phyloP scores from a whole-genome alignment of 2,888 invertebrate species.

The Cheilosia vulpina region DNA sequence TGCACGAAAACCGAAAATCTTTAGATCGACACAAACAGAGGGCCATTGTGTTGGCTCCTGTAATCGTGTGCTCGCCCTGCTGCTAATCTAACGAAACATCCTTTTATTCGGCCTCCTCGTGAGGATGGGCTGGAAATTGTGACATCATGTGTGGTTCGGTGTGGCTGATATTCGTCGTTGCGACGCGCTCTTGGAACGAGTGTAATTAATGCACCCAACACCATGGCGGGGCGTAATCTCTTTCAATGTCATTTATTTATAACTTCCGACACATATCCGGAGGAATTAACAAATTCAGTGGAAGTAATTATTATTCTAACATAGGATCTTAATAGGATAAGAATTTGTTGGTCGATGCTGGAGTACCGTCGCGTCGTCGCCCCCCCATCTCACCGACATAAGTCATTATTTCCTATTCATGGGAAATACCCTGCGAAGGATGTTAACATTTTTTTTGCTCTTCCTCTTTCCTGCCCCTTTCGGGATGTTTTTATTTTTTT shows the following conservation, averaged over 20 bases:
- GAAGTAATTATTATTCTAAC: conserved; percentile 73
- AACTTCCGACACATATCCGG: conserved; percentile 74
- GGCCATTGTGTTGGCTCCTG: conserved; percentile 11
- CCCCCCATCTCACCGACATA: conserved; percentile 22
- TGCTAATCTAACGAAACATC: conserved; percentile 9
- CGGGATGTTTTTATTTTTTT: conserved; percentile 2
- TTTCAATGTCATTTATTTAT: conserved; percentile 73
- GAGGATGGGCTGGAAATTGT: background rate
- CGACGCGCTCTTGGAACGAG: conserved; percentile 23
- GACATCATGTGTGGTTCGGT: conserved; percentile 22
- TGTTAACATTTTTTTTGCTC: conserved; percentile 9
- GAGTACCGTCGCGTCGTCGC: background rate
- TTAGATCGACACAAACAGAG: conserved; percentile 30
- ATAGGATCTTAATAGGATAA: conserved; percentile 68
- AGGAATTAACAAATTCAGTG: conserved; percentile 73
- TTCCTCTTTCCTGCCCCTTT: background rate
- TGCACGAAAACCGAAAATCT: conserved; percentile 64
- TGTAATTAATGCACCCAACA: conserved; percentile 67
- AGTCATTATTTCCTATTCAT: conserved; percentile 69
- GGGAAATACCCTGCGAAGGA: conserved; percentile 25
- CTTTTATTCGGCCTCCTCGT: conserved; percentile 18
- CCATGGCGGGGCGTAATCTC: conserved; percentile 56
- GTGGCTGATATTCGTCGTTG: conserved; percentile 32
- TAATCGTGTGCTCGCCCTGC: conserved; percentile 26
- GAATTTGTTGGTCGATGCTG: conserved; percentile 20